Evolutionary conservation across 2,888 invertebrate genomes (phyloP).

Genomic region (Drosophila affinis): DNA sequence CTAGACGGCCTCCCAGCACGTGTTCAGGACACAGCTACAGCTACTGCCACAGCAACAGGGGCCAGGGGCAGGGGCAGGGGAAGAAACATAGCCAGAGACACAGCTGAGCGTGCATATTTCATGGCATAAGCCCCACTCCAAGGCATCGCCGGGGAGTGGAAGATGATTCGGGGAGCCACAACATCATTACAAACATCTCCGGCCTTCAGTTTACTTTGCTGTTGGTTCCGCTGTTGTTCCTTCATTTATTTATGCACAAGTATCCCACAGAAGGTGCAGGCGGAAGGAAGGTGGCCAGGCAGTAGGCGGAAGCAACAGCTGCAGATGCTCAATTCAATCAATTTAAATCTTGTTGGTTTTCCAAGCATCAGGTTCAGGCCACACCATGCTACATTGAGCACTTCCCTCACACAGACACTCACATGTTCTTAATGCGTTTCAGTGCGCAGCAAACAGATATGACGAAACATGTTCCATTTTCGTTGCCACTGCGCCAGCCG

Average conservation of each 20-base stretch:
- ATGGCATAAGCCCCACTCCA: conserved; percentile 51
- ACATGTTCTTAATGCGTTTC: too few relatives aligned
- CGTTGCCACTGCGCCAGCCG: too few relatives aligned
- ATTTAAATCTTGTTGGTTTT: conserved; percentile 37
- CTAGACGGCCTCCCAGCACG: conserved; percentile 64
- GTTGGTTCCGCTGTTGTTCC: conserved; percentile 33
- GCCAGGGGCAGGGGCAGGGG: neutral
- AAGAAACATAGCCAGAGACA: neutral
- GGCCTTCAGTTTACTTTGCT: conserved; percentile 19
- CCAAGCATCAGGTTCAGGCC: conserved; percentile 15
- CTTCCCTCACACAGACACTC: too few relatives aligned
- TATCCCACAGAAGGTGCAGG: conserved; percentile 54
- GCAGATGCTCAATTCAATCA: conserved; percentile 68
- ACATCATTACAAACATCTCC: conserved; percentile 45
- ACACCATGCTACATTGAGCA: conserved; percentile 4
- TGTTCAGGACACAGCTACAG: conserved; percentile 47
- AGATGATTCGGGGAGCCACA: conserved; percentile 26
- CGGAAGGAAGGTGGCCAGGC: too few relatives aligned
- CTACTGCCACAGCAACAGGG: too few relatives aligned
- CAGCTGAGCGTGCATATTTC: conserved; percentile 71
- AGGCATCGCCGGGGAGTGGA: neutral
- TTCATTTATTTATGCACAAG: conserved; percentile 67
- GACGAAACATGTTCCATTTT: too few relatives aligned
- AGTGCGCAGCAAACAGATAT: too few relatives aligned
- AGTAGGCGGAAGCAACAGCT: conserved; percentile 45